Evolutionary conservation across 92 coral and sea anemone genomes (phyloP), one percentile per base, ranked within the genome.

Genomic region (Phymanthus crucifer): DNA sequence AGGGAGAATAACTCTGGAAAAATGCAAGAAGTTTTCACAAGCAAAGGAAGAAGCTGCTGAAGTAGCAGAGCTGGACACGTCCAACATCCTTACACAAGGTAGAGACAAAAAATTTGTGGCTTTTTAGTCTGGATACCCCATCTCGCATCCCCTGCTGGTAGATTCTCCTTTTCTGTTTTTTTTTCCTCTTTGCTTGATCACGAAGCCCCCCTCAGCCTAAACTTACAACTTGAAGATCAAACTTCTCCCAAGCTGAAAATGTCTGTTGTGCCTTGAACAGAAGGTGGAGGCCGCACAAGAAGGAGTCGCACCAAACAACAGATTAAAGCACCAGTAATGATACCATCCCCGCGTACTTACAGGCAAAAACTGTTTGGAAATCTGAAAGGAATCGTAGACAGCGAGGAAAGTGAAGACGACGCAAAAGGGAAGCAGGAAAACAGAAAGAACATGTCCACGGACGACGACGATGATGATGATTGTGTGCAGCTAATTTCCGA

Each of bases 1-100:
- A 94, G 98, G 95, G 31, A 85, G 98, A 75, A 92, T 95, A 81
- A 92, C 98, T 13, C 82, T 90, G 50, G 87, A 86, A 73, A 95
- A 92, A 80, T 95, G 98, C 73, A 89, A 92, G 81, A 90, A 84
- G 83, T 87, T 80, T 43, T 82, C 82, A 79, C 80, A 70, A 48
- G 78, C 81, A 33, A 86, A 83, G 78, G 98, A 95, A 76, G 94
- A 90, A 40, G 95, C 94, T 16, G 94, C 80, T 26, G 98, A 95
- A 79, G 64, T 93, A 17, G 98, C 98, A 43, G 95, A 84, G 40
- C 93, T 95, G 43, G 98, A 95, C 71, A 85, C 92, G 17, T 85
- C 80, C 29, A 92, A 95, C 46, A 95, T 95, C 66, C 93, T 95
- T 76, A 64, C 89, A 21, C n/a, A 84, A 54, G 94, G 97, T 94